A percentile compares a stretch with the other conserved stretches of the same genome.
These are phyloP conservation scores for Cerastoderma edule DNA, from an alignment of 2,888 invertebrate species.

Conservation along the genomic window DNA sequence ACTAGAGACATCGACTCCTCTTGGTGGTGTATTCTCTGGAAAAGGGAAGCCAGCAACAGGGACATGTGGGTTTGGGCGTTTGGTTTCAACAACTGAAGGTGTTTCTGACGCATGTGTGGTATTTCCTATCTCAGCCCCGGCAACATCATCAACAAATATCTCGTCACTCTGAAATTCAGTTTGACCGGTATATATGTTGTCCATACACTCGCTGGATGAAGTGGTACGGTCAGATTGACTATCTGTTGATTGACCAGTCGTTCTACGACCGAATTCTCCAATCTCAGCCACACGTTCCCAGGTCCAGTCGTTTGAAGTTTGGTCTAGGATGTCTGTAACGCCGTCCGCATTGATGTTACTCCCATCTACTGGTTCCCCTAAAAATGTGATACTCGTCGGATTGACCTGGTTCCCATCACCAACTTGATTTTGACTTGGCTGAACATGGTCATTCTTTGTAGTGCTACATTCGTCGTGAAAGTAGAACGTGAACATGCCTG, in stretches of 20 bases:
- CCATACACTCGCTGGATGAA: neutral
- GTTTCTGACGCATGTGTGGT: neutral
- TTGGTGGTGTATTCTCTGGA: no score
- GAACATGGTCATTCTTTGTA: neutral
- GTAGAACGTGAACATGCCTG: slow-evolving; percentile 38
- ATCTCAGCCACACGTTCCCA: slow-evolving; percentile 22
- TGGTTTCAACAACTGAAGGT: no score
- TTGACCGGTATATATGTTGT: neutral
- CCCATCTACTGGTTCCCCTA: neutral
- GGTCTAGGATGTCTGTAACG: neutral
- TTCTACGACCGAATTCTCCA: neutral
- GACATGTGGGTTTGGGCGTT: no score
- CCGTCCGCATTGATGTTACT: neutral
- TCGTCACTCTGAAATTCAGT: neutral
- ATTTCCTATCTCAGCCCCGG: neutral
- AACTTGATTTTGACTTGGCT: neutral
- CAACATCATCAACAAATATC: neutral
- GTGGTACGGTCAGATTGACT: neutral
- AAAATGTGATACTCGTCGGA: neutral
- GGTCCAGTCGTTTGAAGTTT: neutral
- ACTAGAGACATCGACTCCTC: no score
- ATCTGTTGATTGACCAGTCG: neutral
- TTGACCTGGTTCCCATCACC: neutral
- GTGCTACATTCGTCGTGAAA: slow-evolving; percentile 27
- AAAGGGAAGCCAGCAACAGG: no score